phyloP scores from a whole-genome alignment of 2,888 invertebrate genomes.

The Amaurobius ferox region DNA sequence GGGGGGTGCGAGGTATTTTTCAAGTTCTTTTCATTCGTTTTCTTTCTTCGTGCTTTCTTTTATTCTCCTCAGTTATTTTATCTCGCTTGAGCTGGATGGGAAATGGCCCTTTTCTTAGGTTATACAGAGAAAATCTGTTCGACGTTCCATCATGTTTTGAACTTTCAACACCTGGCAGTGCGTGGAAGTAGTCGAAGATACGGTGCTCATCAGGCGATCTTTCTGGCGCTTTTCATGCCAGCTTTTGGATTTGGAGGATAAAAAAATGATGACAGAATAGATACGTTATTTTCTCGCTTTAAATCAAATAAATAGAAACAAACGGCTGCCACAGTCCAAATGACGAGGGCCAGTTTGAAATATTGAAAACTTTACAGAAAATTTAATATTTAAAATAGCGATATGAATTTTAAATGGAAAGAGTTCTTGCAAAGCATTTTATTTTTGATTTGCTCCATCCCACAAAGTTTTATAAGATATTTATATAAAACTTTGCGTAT shows the following conservation, averaged over 20 bases:
- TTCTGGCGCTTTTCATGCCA: not conserved
- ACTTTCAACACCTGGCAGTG: constrained; percentile 57
- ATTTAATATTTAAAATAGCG: no score
- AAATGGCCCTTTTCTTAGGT: constrained; percentile 4
- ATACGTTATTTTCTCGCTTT: not conserved
- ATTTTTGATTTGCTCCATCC: no score
- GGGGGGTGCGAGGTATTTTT: constrained; percentile 39
- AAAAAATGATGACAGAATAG: not conserved
- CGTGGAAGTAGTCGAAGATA: constrained; percentile 5
- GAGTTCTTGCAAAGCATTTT: no score
- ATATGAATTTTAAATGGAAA: no score
- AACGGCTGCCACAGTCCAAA: no score
- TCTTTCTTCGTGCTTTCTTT: not conserved
- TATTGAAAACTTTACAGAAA: no score
- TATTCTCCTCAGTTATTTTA: constrained; percentile 46
- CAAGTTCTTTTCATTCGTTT: constrained; percentile 23
- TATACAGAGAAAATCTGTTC: constrained; percentile 40
- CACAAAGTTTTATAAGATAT: no score
- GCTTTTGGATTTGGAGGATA: not conserved
- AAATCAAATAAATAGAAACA: no score
- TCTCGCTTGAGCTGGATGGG: constrained; percentile 44
- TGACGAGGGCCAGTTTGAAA: no score
- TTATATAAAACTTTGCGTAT: no score
- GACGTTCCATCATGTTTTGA: constrained; percentile 55
- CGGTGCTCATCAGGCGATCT: constrained; percentile 15